These are phyloP conservation scores for Argyra leucocephala DNA, from an alignment of 2,888 invertebrate species.

Conservation along the genomic window DNA sequence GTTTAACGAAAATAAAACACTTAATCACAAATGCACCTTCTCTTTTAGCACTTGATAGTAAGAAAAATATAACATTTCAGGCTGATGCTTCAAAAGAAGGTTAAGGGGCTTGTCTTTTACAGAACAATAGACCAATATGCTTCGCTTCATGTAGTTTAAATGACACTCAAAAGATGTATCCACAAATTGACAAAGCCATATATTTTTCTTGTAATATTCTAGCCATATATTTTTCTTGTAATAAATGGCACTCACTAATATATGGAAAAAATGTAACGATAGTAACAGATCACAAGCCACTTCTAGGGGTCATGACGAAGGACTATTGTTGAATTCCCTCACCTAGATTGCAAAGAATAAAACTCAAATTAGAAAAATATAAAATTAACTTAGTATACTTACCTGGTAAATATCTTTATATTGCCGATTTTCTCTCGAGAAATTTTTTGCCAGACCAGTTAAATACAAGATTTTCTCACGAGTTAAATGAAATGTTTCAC, in stretches of 20 bases:
- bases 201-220: too few species aligned
- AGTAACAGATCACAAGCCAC: conserved; percentile 11
- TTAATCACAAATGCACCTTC: conserved; percentile 16
- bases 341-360: conserved; percentile 11
- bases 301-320: not conserved
- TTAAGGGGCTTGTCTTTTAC: conserved; percentile 14
- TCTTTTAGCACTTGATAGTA: conserved; percentile 11
- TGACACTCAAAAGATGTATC: not conserved
- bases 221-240: conserved; percentile 11
- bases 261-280: conserved; percentile 11
- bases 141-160: not conserved
- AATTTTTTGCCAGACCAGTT: conserved; percentile 4
- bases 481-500: conserved; percentile 15
- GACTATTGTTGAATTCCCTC: not conserved
- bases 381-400: conserved; percentile 14
- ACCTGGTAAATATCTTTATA: conserved; percentile 14
- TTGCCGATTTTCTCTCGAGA: conserved; percentile 15
- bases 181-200: not conserved
- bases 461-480: conserved; percentile 9
- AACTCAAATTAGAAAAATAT: conserved; percentile 17
- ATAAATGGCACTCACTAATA: conserved; percentile 12
- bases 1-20: conserved; percentile 16
- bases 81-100: conserved; percentile 16
- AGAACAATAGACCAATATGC: conserved; percentile 15
- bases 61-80: conserved; percentile 10